Percentiles rank a stretch among this genome's conserved stretches.
Conservation (phyloP, 2,888 invertebrate genomes). For the Graphium colonna region DNA sequence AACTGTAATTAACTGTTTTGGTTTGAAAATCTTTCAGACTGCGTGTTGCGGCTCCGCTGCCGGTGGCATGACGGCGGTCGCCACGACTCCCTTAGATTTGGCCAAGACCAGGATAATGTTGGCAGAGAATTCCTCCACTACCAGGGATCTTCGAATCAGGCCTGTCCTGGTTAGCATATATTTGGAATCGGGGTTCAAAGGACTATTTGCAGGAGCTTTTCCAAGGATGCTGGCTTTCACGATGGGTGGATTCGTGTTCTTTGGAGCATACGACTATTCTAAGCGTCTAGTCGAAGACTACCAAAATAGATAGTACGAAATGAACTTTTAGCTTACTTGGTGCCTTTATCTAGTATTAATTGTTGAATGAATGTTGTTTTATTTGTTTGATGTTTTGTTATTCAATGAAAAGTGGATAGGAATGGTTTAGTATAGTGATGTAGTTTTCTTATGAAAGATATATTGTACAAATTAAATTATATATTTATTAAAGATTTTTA, state of each 20-base stretch:
- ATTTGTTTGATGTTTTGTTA: too few relatives aligned
- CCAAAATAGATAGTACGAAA: constrained; percentile 33
- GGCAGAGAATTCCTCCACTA: constrained; percentile 77
- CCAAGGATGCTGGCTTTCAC: constrained; percentile 94
- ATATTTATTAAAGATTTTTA: too few relatives aligned
- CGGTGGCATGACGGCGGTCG: constrained; percentile 91
- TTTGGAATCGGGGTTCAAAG: constrained; percentile 84
- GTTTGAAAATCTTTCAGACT: constrained; percentile 81
- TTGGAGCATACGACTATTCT: constrained; percentile 93
- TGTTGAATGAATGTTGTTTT: too few relatives aligned
- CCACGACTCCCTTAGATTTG: constrained; percentile 97
- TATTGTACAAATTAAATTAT: too few relatives aligned
- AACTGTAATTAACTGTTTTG: too few relatives aligned
- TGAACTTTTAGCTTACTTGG: too few relatives aligned
- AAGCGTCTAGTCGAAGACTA: constrained; percentile 50
- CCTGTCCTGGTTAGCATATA: constrained; percentile 81
- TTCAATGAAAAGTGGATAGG: too few relatives aligned
- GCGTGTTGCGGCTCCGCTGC: constrained; percentile 92
- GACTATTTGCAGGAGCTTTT: constrained; percentile 92
- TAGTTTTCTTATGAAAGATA: too few relatives aligned
- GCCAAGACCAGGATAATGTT: constrained; percentile 99
- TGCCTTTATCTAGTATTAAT: too few relatives aligned
- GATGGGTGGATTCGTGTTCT: constrained; percentile 95
- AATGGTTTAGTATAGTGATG: too few relatives aligned
- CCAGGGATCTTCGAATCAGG: constrained; percentile 60